Evolutionary conservation across 64 coral and sea anemone genomes (phyloP), one percentile per base, ranked within the genome.

Genomic region (Pocillopora damicornis): DNA sequence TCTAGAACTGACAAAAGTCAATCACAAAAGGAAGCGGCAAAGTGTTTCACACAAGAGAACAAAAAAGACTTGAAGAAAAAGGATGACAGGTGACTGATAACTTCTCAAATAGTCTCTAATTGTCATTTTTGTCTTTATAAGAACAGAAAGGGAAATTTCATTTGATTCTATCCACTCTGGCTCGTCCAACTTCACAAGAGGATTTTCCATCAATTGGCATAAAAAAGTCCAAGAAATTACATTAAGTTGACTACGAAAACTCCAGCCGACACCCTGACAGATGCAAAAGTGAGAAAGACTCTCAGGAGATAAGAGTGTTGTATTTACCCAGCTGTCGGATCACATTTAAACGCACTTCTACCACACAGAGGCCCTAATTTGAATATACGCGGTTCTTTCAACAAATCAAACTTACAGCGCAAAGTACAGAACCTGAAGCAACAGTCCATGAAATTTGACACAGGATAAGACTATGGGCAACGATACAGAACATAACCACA

Each of bases 241-340:
- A 58, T 17, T 60, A 26, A 60, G 30, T 60, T 13, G 25, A 71
- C 56, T 60, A 73, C 13, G 10, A 9, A 71, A 59, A n/a, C 16
- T 72, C 22, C 66, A 20, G 9, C 61, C 15, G 7, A 22, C 25
- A 4, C 80, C 7, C 34, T 25, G 13, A 23, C 45, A 73, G 37
- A 20, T 66, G 36, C 13, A 66, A 22, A 81, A 9, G 59, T 35
- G n/a, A 71, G 63, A 84, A 25, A 72, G 67, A 84, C 15, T 20
- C 13, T 7, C 20, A 56, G 65, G 58, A 45, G 10, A 85, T 85
- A 85, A 85, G 58, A 73, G 81, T 42, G 81, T 56, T 73, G 35
- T 85, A 67, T 85, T 85, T 85, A 57, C 57, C 23, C 81, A 85
- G 81, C 64, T 85, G 81, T 38, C 20, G 12, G 37, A 22, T 71